A percentile compares a stretch with the other conserved stretches of the same genome.
These are phyloP conservation scores for Lepidochrysops patricia DNA, from an alignment of 2,888 invertebrate species.

Conservation along the genomic window DNA sequence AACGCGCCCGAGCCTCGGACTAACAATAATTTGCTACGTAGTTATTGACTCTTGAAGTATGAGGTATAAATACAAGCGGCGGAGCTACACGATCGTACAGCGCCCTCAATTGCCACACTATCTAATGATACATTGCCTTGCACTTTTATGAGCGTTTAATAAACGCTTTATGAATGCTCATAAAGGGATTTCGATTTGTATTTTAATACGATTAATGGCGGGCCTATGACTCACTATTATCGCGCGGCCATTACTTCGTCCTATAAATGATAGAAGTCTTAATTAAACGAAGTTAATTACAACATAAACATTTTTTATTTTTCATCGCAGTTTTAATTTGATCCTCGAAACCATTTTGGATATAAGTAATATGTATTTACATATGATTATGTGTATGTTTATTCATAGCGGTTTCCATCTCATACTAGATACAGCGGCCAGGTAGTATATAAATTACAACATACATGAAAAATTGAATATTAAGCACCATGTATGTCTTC, in stretches of 20 bases:
- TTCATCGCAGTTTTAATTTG: too few species aligned
- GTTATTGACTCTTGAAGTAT: constrained; percentile 41
- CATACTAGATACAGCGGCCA: too few species aligned
- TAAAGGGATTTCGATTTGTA: not conserved
- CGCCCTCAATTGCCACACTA: constrained; percentile 23
- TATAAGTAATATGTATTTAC: too few species aligned
- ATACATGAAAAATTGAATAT: too few species aligned
- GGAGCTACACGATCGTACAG: constrained; percentile 23
- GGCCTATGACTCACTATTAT: not conserved
- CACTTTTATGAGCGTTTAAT: constrained; percentile 19
- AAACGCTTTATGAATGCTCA: constrained; percentile 11
- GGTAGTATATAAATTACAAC: too few species aligned
- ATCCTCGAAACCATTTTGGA: too few species aligned
- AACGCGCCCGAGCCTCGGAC: constrained; percentile 39
- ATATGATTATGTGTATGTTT: too few species aligned
- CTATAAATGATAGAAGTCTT: not conserved
- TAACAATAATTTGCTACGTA: constrained; percentile 48
- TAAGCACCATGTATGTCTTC: too few species aligned
- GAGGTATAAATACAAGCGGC: constrained; percentile 34
- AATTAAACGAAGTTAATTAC: not conserved
- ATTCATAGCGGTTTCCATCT: too few species aligned
- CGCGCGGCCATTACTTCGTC: not conserved
- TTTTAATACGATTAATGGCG: not conserved
- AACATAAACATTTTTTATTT: too few species aligned
- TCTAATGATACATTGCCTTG: constrained; percentile 22